Percentiles rank a stretch among this genome's conserved stretches.
Evolutionary conservation across 1,140 invertebrate genomes (phyloP).

Genomic region (Phthorimaea operculella): DNA sequence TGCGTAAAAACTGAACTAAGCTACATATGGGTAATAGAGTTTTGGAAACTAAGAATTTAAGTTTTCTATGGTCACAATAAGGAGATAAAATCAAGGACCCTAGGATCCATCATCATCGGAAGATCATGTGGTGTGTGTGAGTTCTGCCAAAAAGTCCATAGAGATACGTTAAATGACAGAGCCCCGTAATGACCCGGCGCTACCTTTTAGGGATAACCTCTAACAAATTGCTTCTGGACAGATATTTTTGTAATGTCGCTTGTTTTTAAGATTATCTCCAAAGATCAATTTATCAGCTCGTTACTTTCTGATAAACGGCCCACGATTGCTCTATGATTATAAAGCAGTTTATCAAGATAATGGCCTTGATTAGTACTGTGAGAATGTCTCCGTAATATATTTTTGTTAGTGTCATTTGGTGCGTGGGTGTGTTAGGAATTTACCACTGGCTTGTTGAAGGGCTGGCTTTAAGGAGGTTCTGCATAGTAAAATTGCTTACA

Average conservation of each 20-base stretch:
- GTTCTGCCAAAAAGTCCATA: too few relatives aligned
- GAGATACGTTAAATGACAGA: constrained; percentile 39
- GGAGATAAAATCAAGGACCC: too few relatives aligned
- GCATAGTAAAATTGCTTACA: too few relatives aligned
- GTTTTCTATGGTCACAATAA: too few relatives aligned
- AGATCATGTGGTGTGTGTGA: too few relatives aligned
- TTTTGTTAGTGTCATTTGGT: constrained; percentile 12
- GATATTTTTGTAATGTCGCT: constrained; percentile 50
- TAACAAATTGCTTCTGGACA: constrained; percentile 49
- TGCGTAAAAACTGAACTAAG: too few relatives aligned
- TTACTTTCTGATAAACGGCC: constrained; percentile 49
- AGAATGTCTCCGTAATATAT: constrained; percentile 25
- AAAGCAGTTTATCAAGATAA: constrained; percentile 49
- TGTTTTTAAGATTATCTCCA: constrained; percentile 43
- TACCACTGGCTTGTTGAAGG: background rate
- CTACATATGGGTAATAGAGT: too few relatives aligned
- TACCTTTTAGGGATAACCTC: constrained; percentile 46
- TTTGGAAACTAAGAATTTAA: too few relatives aligned
- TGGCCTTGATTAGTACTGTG: constrained; percentile 36
- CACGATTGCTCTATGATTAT: constrained; percentile 51
- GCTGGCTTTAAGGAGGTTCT: background rate
- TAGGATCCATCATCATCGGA: too few relatives aligned
- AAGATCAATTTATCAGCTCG: constrained; percentile 55
- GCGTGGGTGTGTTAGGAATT: background rate
- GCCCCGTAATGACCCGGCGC: constrained; percentile 31